Percentiles rank a stretch among this genome's conserved stretches.
These are phyloP conservation scores for Ophioninae sp. DNA, from an alignment of 2,888 invertebrate species.

Conservation along the genomic window DNA sequence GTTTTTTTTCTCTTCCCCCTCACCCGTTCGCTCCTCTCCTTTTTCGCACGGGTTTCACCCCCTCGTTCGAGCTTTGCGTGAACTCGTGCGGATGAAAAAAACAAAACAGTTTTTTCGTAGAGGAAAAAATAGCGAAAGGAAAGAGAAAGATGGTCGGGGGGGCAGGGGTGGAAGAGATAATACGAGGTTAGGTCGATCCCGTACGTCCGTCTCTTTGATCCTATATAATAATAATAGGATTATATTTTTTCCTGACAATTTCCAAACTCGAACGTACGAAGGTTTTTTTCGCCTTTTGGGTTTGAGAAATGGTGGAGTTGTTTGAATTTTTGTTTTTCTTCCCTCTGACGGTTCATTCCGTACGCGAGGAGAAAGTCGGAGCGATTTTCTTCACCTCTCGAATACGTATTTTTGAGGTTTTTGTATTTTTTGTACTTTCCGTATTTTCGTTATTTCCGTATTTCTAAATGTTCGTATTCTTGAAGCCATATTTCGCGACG, in stretches of 20 bases:
- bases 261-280: neutral
- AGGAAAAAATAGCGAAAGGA: constrained; percentile 28
- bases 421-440: no score
- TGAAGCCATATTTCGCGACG: constrained; percentile 46
- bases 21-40: no score
- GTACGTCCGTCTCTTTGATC: constrained; percentile 5
- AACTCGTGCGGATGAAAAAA: constrained; percentile 23
- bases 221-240: neutral
- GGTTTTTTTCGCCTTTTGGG: neutral
- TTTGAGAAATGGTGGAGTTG: neutral
- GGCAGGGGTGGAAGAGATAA: neutral
- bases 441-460: no score
- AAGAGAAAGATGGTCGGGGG: neutral
- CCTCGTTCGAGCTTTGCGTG: constrained; percentile 45
- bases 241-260: neutral
- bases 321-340: no score
- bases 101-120: constrained; percentile 38
- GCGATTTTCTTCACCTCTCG: no score
- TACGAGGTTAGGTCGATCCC: constrained; percentile 21
- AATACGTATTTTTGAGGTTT: no score
- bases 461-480: constrained; percentile 10
- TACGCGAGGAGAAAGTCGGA: no score
- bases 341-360: no score
- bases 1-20: constrained; percentile 26
- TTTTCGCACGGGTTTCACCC: constrained; percentile 29